phyloP scores from a whole-genome alignment of 2,113 vertebrate species.

The Barbus barbus region DNA sequence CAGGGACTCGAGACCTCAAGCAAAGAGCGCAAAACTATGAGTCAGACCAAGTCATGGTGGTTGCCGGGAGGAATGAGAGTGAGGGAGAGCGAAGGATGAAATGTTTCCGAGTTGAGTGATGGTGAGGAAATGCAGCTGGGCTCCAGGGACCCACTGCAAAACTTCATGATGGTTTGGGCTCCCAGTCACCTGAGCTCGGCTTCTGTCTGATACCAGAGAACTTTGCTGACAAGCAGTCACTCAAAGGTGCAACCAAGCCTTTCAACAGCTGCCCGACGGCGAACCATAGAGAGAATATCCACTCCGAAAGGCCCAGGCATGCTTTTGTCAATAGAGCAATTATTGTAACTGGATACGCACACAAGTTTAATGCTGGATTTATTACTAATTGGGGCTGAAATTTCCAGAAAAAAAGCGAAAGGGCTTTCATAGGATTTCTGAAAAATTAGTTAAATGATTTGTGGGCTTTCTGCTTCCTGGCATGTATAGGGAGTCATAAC shows the following conservation, averaged over 20 bases:
- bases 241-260: slow-evolving; percentile 63
- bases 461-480: slow-evolving; percentile 34
- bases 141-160: too few species aligned
- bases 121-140: too few species aligned
- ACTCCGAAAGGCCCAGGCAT: slow-evolving; percentile 42
- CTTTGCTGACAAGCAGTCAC: slow-evolving; percentile 72
- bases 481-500: slow-evolving; percentile 26
- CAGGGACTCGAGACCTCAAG: slow-evolving; percentile 14
- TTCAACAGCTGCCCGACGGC: slow-evolving; percentile 59
- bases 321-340: slow-evolving; percentile 72
- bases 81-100: slow-evolving; percentile 46
- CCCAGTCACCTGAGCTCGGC: slow-evolving; percentile 69
- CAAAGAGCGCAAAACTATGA: slow-evolving; percentile 36
- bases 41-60: slow-evolving; percentile 22
- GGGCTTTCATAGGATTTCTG: slow-evolving; percentile 35
- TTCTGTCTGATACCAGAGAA: slow-evolving; percentile 73
- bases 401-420: too few species aligned
- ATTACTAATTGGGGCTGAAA: slow-evolving; percentile 27
- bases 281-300: slow-evolving; percentile 47
- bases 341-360: slow-evolving; percentile 64
- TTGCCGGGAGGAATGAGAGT: slow-evolving; percentile 30
- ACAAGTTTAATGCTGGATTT: slow-evolving; percentile 12
- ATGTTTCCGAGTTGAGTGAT: slow-evolving; percentile 38
- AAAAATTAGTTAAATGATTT: slow-evolving; percentile 41
- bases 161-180: too few species aligned